Base-by-base conservation (phyloP, 2,797 vertebrate species). In the Chiloscyllium punctatum region DNA sequence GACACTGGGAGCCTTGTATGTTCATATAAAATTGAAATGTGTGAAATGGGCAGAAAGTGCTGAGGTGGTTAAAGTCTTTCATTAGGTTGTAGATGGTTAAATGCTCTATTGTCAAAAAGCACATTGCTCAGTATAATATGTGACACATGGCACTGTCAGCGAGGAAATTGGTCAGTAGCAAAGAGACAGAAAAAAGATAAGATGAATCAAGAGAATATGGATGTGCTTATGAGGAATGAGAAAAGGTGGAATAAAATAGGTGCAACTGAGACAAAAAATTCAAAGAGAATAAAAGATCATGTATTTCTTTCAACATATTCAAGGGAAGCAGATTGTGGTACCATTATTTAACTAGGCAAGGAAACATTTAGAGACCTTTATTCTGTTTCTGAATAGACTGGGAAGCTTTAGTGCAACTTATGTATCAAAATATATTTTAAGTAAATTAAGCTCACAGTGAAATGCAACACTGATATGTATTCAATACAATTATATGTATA, bases 1-100 rank as follows among this genome's bases (percentile, higher is more conserved):
- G 98, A 98, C 98, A 98, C 97, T 97, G 98, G 94, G 69, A 94
- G 69, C 71, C 42, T 53, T 69, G 68, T 95, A 57, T 77, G 68
- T 95, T 95, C 94, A 95, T 95, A 95, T 95, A 77, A 95, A 95
- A 74, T 77, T 95, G 94, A 95, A 95, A 95, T 95, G 94, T 95
- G 69, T 77, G 94, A 95, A 95, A 95, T 57, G 27, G 72, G 42
- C 69, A 95, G 94, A 95, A 95, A 95, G 69, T 95, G 94, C 94
- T 95, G 94, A 95, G 94, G 94, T 95, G 71, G 69, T 77, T 95
- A 51, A 95, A 74, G 94, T 51, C 69, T 95, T 95, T 77, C 72
- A 53, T 95, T 77, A 95, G 94, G 51, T 77, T 51, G 48, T 95
- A 74, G 72, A 95, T 77, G 69, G 94, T 95, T 95, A 95, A 95